Conservation (phyloP, 2,888 invertebrate genomes). For the Deroplatys truncata region DNA sequence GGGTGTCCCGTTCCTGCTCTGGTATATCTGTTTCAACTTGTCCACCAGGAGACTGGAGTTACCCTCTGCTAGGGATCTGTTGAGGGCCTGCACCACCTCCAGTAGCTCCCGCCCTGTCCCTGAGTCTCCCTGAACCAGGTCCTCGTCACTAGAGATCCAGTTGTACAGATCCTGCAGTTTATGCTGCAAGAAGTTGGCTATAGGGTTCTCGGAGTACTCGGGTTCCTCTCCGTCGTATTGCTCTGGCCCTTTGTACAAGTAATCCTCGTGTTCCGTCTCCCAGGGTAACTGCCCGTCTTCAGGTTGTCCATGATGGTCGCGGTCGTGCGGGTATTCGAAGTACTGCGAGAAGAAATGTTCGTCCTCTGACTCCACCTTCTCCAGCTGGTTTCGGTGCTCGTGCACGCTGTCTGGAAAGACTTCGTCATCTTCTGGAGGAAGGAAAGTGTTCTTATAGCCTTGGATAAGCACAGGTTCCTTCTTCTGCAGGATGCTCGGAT, state of each 20-base stretch:
- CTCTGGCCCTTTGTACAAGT: constrained; percentile 36
- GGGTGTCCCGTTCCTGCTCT: constrained; percentile 40
- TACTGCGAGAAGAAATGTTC: not conserved
- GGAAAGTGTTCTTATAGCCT: not conserved
- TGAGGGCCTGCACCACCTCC: constrained; percentile 48
- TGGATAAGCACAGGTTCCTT: not conserved
- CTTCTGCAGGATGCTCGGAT: not conserved
- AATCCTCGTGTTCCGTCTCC: constrained; percentile 44
- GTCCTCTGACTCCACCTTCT: not conserved
- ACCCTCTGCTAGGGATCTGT: constrained; percentile 50
- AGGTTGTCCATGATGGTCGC: constrained; percentile 32
- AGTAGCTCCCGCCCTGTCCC: constrained; percentile 29
- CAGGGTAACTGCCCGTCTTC: not conserved
- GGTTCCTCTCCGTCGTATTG: constrained; percentile 45
- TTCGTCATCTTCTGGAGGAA: not conserved
- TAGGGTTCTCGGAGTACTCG: constrained; percentile 41
- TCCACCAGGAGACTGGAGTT: constrained; percentile 50
- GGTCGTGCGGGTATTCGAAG: not conserved
- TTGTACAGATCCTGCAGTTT: constrained; percentile 52
- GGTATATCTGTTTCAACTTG: constrained; percentile 52
- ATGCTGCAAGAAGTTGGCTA: constrained; percentile 51
- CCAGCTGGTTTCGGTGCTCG: not conserved
- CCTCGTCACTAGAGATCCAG: constrained; percentile 49
- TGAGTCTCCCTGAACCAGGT: constrained; percentile 36
- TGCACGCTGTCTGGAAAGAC: not conserved